These are phyloP conservation scores for Astropecten irregularis DNA, from an alignment of 53 echinoderm and acorn worm genomes.

Conservation along the genomic window DNA sequence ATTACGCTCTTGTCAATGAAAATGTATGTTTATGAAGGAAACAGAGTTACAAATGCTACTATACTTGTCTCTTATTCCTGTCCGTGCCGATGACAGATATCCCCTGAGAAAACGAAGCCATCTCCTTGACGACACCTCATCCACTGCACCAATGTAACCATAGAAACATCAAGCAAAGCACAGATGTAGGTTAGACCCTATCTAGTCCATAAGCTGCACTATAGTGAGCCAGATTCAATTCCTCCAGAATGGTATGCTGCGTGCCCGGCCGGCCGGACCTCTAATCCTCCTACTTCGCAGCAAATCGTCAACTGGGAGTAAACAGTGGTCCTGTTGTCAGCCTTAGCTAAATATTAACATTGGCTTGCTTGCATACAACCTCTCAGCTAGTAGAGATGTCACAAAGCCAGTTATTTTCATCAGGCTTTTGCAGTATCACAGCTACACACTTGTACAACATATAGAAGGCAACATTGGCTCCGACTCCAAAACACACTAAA, in stretches of 20 bases:
- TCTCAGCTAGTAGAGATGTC: neutral
- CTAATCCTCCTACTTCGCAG: slow-evolving; percentile 24
- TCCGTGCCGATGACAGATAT: neutral
- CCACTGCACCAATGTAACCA: no score
- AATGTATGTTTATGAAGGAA: no score
- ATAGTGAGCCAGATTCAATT: no score
- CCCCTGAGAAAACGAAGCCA: slow-evolving; percentile 28
- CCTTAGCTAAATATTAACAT: slow-evolving; percentile 38
- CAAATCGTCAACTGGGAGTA: neutral
- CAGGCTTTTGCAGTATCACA: neutral
- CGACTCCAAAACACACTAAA: no score
- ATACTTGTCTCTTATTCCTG: slow-evolving; percentile 29
- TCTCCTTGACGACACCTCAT: neutral
- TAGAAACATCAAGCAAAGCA: no score
- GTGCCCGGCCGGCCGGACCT: neutral
- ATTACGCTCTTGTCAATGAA: no score
- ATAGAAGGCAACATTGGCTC: no score
- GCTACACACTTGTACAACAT: neutral
- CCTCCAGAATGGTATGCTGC: no score
- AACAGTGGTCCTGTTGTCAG: slow-evolving; percentile 12
- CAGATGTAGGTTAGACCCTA: no score
- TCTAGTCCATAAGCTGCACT: no score
- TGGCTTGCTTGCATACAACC: neutral
- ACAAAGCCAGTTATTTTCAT: slow-evolving; percentile 1
- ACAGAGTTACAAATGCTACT: no score